A percentile compares a stretch with the other conserved stretches of the same genome.
Conservation (phyloP, 2,888 invertebrate species). For the Pyrochroa serraticornis region DNA sequence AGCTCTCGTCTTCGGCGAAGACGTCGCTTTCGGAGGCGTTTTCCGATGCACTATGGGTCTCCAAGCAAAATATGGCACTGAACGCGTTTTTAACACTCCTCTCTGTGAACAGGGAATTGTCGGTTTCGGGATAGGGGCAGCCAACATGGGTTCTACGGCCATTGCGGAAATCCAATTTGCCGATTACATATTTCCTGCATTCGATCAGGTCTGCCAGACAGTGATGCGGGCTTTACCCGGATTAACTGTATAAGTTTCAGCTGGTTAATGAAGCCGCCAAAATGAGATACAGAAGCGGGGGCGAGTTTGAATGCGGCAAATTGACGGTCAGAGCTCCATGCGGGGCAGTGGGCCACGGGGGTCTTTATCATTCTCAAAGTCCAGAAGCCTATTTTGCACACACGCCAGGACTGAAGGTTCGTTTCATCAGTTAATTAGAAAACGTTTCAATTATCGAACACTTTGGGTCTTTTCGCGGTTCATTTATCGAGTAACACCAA, state of each 20-base stretch:
- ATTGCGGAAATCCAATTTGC: slow-evolving; percentile 99
- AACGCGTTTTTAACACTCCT: slow-evolving; percentile 96
- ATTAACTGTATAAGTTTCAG: slow-evolving; percentile 54
- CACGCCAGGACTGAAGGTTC: slow-evolving; percentile 87
- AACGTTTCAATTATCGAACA: neutral
- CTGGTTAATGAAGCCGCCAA: slow-evolving; percentile 93
- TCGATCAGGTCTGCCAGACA: slow-evolving; percentile 81
- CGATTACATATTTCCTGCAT: slow-evolving; percentile 98
- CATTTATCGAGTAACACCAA: too few species aligned
- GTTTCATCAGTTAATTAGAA: slow-evolving; percentile 6
- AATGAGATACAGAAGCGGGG: slow-evolving; percentile 91
- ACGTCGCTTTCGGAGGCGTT: slow-evolving; percentile 98
- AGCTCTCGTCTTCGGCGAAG: slow-evolving; percentile 94
- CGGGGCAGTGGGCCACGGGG: slow-evolving; percentile 98
- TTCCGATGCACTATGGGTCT: slow-evolving; percentile 94
- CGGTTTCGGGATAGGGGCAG: slow-evolving; percentile 95
- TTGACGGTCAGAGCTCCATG: slow-evolving; percentile 92
- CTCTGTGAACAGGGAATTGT: slow-evolving; percentile 96
- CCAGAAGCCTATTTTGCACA: slow-evolving; percentile 98
- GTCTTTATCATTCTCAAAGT: slow-evolving; percentile 96
- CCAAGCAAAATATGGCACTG: slow-evolving; percentile 90
- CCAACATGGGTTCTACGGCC: slow-evolving; percentile 89
- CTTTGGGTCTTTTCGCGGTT: too few species aligned
- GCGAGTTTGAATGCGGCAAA: slow-evolving; percentile 85
- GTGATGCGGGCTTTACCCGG: slow-evolving; percentile 1